A percentile compares a stretch with the other conserved stretches of the same genome.
Evolutionary conservation across 2,113 vertebrate genomes (phyloP).

Genomic region (Mus spicilegus): DNA sequence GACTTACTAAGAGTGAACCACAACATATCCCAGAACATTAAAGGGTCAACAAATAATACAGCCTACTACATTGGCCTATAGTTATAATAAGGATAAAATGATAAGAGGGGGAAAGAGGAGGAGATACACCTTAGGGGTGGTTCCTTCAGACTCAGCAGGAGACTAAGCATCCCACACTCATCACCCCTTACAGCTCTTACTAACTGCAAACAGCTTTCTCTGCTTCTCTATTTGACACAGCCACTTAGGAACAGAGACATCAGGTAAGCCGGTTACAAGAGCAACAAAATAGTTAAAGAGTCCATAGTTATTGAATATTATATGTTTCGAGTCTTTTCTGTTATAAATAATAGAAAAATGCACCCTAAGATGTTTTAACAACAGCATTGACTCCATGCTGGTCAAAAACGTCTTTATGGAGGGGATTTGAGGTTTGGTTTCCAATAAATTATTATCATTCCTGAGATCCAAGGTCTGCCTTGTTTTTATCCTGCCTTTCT

Average conservation of each 20-base stretch:
- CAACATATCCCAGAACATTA: neutral
- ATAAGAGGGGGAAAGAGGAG: neutral
- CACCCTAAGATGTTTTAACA: neutral
- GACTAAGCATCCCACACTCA: neutral
- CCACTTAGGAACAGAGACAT: neutral
- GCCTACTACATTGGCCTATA: neutral
- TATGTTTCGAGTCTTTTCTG: neutral
- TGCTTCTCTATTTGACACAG: neutral
- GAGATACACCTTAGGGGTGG: neutral
- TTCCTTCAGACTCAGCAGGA: neutral
- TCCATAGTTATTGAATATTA: neutral
- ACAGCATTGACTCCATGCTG: neutral
- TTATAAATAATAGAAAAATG: conserved; percentile 4
- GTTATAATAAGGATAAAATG: neutral
- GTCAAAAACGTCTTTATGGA: neutral
- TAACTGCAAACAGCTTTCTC: neutral
- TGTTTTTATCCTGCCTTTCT: neutral
- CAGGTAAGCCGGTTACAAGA: neutral
- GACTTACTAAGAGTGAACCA: neutral
- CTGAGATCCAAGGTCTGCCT: neutral
- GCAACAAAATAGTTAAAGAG: neutral
- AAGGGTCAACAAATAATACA: neutral
- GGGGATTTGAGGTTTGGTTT: neutral
- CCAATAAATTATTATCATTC: neutral
- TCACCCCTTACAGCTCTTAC: neutral